Evolutionary conservation across 2,797 vertebrate species (phyloP).

Genomic region (Alcedo atthis): DNA sequence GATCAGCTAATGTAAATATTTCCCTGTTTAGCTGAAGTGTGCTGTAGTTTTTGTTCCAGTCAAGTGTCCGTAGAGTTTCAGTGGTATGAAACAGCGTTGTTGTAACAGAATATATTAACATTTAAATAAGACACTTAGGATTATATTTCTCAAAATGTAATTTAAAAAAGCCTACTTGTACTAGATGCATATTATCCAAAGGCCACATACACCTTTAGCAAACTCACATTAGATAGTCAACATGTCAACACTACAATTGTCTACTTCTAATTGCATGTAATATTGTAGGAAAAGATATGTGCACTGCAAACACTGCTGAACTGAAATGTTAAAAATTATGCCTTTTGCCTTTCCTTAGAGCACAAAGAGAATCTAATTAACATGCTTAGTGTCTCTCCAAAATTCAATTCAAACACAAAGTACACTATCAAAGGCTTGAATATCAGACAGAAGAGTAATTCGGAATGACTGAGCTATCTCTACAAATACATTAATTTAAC

Average conservation of each 20-base stretch:
- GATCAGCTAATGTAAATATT: background rate
- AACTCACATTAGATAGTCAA: conserved; percentile 8
- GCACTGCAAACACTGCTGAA: conserved; percentile 33
- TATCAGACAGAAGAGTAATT: conserved; percentile 80
- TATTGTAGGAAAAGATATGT: background rate
- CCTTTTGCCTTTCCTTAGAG: conserved; percentile 34
- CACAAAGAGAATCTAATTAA: conserved; percentile 74
- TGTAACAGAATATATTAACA: background rate
- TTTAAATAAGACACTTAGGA: background rate
- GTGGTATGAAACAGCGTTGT: background rate
- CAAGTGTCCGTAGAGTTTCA: background rate
- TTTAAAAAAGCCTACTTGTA: conserved; percentile 15
- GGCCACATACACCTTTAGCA: background rate
- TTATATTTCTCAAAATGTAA: background rate
- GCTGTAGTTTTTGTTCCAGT: background rate
- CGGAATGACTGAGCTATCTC: conserved; percentile 77
- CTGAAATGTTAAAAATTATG: conserved; percentile 39
- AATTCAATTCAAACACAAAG: conserved; percentile 84
- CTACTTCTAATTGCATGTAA: conserved; percentile 32
- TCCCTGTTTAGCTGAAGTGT: background rate
- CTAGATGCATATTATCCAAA: background rate
- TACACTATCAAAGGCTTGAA: conserved; percentile 80
- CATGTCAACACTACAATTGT: conserved; percentile 9
- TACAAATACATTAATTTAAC: conserved; percentile 77
- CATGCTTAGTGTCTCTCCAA: conserved; percentile 75